Percentiles rank a stretch among this genome's conserved stretches.
Conservation (phyloP, 2,797 vertebrate species). For the Dendrocincla fuliginosa region DNA sequence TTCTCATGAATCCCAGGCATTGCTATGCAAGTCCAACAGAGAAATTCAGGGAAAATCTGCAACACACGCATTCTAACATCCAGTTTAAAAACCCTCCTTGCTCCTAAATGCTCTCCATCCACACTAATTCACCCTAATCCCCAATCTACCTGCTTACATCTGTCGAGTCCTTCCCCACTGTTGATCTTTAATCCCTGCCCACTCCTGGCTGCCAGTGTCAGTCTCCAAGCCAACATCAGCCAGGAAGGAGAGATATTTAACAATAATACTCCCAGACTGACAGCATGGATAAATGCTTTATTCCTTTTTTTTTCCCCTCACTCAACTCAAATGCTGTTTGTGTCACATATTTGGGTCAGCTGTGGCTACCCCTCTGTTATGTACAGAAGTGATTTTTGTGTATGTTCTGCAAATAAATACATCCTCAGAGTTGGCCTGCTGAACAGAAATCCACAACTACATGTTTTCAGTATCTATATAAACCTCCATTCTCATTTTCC, state of each 20-base stretch:
- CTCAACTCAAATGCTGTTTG: neutral
- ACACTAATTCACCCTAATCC: slow-evolving; percentile 2
- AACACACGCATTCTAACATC: rapidly evolving
- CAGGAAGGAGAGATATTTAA: neutral
- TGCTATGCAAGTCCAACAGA: neutral
- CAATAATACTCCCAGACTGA: neutral
- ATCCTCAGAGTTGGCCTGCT: neutral
- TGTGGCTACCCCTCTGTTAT: neutral
- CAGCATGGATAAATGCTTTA: neutral
- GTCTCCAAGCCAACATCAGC: neutral
- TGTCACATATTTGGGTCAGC: neutral
- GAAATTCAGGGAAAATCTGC: neutral
- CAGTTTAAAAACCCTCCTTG: neutral
- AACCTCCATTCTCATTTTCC: neutral
- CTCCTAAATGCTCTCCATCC: neutral
- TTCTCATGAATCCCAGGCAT: neutral
- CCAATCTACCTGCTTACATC: slow-evolving; percentile 24
- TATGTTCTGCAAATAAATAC: neutral
- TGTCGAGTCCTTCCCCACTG: neutral
- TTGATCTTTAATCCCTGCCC: slow-evolving; percentile 23
- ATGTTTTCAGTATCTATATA: neutral
- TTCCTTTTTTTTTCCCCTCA: neutral
- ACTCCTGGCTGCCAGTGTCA: neutral
- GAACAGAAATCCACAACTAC: neutral
- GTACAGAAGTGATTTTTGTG: neutral